phyloP scores from a whole-genome alignment of 2,888 invertebrate species.

The Lithophane ornitopus region DNA sequence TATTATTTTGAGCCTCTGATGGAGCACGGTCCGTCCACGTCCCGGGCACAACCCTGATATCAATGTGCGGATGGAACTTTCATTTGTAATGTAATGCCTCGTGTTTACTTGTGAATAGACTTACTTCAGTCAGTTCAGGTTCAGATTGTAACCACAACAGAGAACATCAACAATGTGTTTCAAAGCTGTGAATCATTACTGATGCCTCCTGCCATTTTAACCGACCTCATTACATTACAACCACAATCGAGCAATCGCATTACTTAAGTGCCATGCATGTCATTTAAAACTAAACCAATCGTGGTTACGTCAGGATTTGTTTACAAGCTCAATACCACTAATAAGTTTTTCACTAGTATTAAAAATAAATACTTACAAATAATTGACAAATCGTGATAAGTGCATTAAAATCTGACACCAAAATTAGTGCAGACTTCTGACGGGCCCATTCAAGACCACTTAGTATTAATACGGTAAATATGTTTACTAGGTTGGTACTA shows the following conservation, averaged over 20 bases:
- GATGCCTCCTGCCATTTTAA: background rate
- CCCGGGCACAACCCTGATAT: background rate
- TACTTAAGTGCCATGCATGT: background rate
- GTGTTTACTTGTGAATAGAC: background rate
- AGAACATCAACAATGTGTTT: background rate
- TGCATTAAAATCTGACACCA: conserved; percentile 34
- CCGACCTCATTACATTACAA: background rate
- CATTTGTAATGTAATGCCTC: background rate
- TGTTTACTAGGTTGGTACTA: conserved; percentile 8
- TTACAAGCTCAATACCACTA: background rate
- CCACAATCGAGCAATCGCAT: background rate
- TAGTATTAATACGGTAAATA: conserved; percentile 36
- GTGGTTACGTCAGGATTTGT: background rate
- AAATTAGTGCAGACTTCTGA: conserved; percentile 16
- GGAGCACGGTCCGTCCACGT: background rate
- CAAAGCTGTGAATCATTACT: background rate
- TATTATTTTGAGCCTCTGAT: background rate
- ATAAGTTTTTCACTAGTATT: background rate
- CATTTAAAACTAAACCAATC: background rate
- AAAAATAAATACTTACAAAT: background rate
- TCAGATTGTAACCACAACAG: conserved; percentile 28
- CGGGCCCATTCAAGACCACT: conserved; percentile 15
- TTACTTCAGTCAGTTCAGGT: background rate
- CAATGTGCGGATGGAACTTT: background rate
- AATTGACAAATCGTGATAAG: conserved; percentile 17